Conservation (phyloP, 2,113 vertebrate genomes). For the Lontra canadensis region DNA sequence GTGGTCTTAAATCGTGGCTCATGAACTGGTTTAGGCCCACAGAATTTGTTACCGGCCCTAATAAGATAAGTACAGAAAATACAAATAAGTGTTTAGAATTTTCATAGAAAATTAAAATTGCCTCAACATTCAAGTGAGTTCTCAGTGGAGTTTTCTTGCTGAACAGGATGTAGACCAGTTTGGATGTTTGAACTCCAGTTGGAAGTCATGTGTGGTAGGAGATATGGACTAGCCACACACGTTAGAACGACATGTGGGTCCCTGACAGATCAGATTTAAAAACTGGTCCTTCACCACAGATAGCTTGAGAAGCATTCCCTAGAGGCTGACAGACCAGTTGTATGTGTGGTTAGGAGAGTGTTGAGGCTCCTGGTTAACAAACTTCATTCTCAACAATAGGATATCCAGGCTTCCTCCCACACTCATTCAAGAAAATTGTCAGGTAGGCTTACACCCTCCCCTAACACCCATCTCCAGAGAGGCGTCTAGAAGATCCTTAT, state of each 20-base stretch:
- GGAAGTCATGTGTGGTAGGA: not conserved
- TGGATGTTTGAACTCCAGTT: not conserved
- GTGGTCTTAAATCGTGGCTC: not conserved
- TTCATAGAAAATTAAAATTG: not conserved
- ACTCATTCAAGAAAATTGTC: not conserved
- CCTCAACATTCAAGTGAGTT: not conserved
- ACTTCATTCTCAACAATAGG: not conserved
- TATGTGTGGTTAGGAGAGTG: not conserved
- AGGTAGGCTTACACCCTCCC: not conserved
- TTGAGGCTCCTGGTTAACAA: not conserved
- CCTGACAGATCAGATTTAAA: not conserved
- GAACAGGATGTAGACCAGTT: not conserved
- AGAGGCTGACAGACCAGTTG: not conserved
- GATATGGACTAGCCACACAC: accelerated
- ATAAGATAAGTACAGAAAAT: not conserved
- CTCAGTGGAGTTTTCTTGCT: not conserved
- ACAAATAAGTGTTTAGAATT: not conserved
- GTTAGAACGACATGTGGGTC: not conserved
- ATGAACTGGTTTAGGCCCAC: not conserved
- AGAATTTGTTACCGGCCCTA: not conserved
- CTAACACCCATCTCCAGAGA: not conserved
- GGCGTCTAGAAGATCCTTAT: not conserved
- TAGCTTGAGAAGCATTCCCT: not conserved
- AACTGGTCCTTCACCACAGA: not conserved
- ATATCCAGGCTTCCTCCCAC: not conserved